Base-by-base conservation (phyloP, 2,797 vertebrate species). In the Halcyon leucocephala region DNA sequence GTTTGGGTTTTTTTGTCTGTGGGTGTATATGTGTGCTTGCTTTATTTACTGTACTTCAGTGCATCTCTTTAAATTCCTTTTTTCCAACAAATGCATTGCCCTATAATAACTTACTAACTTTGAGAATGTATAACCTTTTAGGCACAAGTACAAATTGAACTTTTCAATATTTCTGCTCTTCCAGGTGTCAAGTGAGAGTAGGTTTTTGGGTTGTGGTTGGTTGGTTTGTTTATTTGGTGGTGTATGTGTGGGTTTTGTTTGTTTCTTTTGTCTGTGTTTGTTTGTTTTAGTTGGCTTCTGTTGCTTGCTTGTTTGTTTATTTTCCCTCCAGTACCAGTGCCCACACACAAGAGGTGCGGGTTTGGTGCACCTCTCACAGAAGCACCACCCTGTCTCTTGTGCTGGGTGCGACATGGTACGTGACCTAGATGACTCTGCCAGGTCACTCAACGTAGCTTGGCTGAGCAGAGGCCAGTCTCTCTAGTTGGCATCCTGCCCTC, bases 1-100 rank as follows among this genome's bases (percentile, higher is more conserved):
- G 9, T 24, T 90, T 39, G 37, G 37, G 37, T 79, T 93, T 77
- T 82, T 92, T 72, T 82, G 25, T 55, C 48, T 13, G 0, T 91
- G 44, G 91, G 55, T 85, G 11, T 89, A 22, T 88, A 24, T 91
- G 65, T 5, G 2, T 73, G 83, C 66, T 90, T 90, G 64, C 94
- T 94, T 92, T 94, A 92, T 95, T 95, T 89, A 82, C 77, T 82
- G 10, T 91, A 84, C 88, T 82, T 82, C 89, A 89, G 60, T 87
- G 81, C 83, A 46, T 95, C 86, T 78, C 92, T 96, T 92, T 94
- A 95, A 92, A 55, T 94, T 94, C 41, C 46, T 89, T 91, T 93
- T 73, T 91, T 90, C 88, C 93, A 70, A 72, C 48, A 79, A 94
- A 48, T 54, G 67, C 83, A 48, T 73, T 92, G 48, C 52, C 37